Conservation (phyloP, 2,888 invertebrate genomes). For the Thymelicus lineola region DNA sequence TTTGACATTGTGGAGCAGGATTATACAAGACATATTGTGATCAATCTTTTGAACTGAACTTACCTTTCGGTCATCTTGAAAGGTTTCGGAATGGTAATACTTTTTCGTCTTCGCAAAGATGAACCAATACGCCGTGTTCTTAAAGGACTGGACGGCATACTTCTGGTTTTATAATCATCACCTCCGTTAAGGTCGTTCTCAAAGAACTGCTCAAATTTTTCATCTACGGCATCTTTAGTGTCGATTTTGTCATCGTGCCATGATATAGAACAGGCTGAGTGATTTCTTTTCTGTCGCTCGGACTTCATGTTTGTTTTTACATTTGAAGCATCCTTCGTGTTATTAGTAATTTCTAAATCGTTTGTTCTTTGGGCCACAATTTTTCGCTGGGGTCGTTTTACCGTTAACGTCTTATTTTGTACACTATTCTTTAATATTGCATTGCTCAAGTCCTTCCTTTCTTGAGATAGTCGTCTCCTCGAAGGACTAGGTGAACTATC, state of each 20-base stretch:
- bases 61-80: constrained; percentile 90
- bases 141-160: constrained; percentile 85
- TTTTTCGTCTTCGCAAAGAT: constrained; percentile 58
- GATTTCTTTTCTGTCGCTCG: constrained; percentile 68
- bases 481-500: constrained; percentile 17
- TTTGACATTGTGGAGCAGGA: too few relatives aligned
- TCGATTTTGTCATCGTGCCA: constrained; percentile 75
- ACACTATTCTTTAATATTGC: constrained; percentile 19
- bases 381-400: constrained; percentile 55
- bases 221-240: constrained; percentile 65
- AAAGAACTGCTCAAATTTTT: constrained; percentile 73
- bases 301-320: constrained; percentile 53
- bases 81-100: constrained; percentile 87
- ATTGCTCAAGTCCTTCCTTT: constrained; percentile 27
- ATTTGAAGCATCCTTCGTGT: constrained; percentile 52
- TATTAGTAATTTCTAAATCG: constrained; percentile 49
- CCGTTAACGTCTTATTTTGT: constrained; percentile 47
- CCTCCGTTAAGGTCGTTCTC: constrained; percentile 51
- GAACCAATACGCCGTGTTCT: constrained; percentile 65
- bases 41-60: constrained; percentile 21
- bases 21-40: too few relatives aligned
- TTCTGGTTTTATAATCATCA: constrained; percentile 78
- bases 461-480: constrained; percentile 28
- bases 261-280: constrained; percentile 79
- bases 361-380: not conserved